Base-by-base conservation (phyloP, 2,888 invertebrate species). In the Aleiodes leptofemur region DNA sequence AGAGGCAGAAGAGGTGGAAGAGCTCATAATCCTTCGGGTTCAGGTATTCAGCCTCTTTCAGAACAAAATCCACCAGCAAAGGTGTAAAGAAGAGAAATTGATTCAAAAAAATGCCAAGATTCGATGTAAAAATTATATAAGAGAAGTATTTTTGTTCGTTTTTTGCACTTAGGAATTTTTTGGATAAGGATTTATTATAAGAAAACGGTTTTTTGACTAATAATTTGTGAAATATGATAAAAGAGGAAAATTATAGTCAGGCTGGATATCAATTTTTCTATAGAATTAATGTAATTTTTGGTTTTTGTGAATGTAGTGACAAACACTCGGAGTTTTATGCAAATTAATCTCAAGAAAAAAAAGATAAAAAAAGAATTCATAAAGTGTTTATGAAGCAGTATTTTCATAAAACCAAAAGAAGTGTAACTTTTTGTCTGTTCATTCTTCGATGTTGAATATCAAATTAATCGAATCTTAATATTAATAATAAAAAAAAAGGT, bases 1-100 rank as follows among this genome's bases (percentile, higher is more conserved):
- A 80, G 91, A 80, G 90, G 92, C 77, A 89, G 91, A 77, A 86
- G 91, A 91, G 72, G 90, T 43, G 91, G 91, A 38, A 89, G 90
- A 88, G 82, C 86, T 71, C 88, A 89, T 76, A 89, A 86, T 79
- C 79, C 83, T 69, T 73, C 83, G 9, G 86, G 84, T 69, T 81
- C 82, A 77, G 85, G 82, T 68, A 80, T 88, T 66, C 90, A 90
- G 79, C 90, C 91, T 23, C 83, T 91, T 57, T 85, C 90, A 6
- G 91, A 91, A 78, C 86, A 90, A 87, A 84, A 90, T 86, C 83
- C 87, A 82, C 87, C 87, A 14, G 78, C 83, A 66, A 83, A 53
- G 61, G 29, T 38, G 29, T 29, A 59, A 61, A 59, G 53, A 78
- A 14, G 14, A 7, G 8, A 53, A 50, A 34, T 16, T 23, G 0